phyloP scores from a whole-genome alignment of 2,113 vertebrate genomes.

The Phaethon lepturus region DNA sequence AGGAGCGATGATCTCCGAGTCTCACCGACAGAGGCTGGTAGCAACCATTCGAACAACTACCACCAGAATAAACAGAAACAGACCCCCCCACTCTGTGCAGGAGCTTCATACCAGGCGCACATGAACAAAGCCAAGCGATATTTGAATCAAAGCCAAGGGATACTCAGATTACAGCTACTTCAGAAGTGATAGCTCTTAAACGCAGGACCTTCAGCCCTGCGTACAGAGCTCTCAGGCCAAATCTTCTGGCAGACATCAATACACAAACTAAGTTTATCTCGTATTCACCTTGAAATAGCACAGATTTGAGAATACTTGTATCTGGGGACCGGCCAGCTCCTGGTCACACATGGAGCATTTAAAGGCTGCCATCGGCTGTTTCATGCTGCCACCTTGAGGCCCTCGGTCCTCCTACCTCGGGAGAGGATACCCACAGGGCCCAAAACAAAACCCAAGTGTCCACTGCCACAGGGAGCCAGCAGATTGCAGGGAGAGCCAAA shows the following conservation, averaged over 20 bases:
- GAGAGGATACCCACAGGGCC: not conserved
- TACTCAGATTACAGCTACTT: not conserved
- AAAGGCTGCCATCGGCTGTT: not conserved
- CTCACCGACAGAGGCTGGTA: not conserved
- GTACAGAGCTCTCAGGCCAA: not conserved
- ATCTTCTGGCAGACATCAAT: rapidly evolving
- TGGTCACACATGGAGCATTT: rapidly evolving
- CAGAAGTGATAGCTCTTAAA: rapidly evolving
- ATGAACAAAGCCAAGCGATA: rapidly evolving
- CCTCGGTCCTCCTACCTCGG: not conserved
- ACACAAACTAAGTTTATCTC: rapidly evolving
- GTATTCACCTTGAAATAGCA: rapidly evolving
- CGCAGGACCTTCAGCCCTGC: rapidly evolving
- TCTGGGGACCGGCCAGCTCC: rapidly evolving
- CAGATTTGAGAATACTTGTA: rapidly evolving
- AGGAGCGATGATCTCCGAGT: rapidly evolving
- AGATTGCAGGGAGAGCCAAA: rapidly evolving
- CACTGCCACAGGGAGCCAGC: rapidly evolving
- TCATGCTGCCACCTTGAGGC: conserved; percentile 60
- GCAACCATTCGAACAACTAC: rapidly evolving
- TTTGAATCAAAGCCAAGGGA: not conserved
- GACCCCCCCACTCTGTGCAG: rapidly evolving
- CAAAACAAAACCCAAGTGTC: too few species aligned
- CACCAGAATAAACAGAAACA: too few species aligned
- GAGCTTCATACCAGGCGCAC: rapidly evolving